phyloP scores from a whole-genome alignment of 2,888 invertebrate species.

The Hyposoter didymator region DNA sequence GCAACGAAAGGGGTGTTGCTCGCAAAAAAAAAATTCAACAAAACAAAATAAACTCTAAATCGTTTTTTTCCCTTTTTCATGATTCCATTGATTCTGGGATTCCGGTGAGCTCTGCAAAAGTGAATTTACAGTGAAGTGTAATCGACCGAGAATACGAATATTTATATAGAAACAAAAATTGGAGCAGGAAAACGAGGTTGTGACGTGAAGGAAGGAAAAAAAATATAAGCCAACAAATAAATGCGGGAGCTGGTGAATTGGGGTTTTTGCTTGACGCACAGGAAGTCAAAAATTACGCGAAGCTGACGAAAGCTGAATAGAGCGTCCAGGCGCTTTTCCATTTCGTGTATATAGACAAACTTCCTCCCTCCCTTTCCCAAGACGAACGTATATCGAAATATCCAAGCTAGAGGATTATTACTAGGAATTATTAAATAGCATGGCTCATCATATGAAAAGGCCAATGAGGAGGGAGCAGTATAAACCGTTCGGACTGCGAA shows the following conservation, averaged over 20 bases:
- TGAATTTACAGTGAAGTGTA: constrained; percentile 42
- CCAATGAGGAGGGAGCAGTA: constrained; percentile 80
- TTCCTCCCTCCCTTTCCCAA: neutral
- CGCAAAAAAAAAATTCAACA: constrained; percentile 23
- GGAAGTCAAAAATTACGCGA: constrained; percentile 76
- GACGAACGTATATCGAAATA: neutral
- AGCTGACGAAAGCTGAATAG: constrained; percentile 77
- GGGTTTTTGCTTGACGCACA: constrained; percentile 71
- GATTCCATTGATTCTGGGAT: neutral
- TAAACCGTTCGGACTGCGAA: constrained; percentile 81
- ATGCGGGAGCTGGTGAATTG: constrained; percentile 76
- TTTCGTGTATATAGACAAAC: neutral
- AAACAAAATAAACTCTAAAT: neutral
- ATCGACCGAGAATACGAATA: constrained; percentile 13
- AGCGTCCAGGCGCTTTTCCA: constrained; percentile 52
- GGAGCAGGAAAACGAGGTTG: neutral
- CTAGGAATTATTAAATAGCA: constrained; percentile 65
- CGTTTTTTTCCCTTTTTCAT: neutral
- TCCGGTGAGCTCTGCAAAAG: neutral
- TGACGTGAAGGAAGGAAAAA: constrained; percentile 4
- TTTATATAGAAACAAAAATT: neutral
- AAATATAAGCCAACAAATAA: constrained; percentile 68
- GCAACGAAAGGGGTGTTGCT: constrained; percentile 48
- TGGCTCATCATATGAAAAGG: constrained; percentile 81
- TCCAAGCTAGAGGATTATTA: constrained; percentile 33